Evolutionary conservation across 2,113 vertebrate species (phyloP).

Genomic region (Gopherus flavomarginatus): DNA sequence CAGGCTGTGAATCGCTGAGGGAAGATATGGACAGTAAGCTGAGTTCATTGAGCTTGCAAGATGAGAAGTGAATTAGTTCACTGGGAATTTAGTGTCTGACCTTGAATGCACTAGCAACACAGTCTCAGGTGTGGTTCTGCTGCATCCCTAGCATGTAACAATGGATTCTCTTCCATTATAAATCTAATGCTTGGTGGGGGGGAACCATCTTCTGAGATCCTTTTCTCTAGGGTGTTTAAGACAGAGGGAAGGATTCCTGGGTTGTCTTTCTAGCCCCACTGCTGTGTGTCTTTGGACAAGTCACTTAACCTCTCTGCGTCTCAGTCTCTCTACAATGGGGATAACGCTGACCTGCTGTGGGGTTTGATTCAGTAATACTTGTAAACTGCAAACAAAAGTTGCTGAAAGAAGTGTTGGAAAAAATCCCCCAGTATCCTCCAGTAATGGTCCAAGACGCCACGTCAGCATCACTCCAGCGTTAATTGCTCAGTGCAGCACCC

Average conservation of each 20-base stretch:
- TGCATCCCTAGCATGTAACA: neutral
- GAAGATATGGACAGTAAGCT: constrained; percentile 66
- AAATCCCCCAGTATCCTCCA: too few relatives aligned
- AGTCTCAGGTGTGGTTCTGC: neutral
- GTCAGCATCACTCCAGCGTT: neutral
- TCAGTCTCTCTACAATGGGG: neutral
- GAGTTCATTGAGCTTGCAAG: neutral
- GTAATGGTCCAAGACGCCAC: neutral
- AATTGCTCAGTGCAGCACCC: neutral
- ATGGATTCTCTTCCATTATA: neutral
- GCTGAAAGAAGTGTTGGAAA: neutral
- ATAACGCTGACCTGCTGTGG: neutral
- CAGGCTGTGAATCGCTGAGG: constrained; percentile 46
- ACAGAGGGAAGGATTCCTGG: neutral
- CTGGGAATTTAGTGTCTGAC: neutral
- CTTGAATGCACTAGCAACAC: too few relatives aligned
- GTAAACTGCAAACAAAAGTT: neutral
- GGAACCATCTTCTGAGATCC: neutral
- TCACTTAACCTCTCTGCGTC: neutral
- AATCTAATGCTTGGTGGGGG: neutral
- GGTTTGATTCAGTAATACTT: neutral
- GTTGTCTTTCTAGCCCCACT: neutral
- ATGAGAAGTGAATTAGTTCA: neutral
- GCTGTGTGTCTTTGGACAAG: neutral
- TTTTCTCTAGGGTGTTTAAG: neutral